phyloP scores from a whole-genome alignment of 1,140 invertebrate genomes.

The Parapsyche elsis region DNA sequence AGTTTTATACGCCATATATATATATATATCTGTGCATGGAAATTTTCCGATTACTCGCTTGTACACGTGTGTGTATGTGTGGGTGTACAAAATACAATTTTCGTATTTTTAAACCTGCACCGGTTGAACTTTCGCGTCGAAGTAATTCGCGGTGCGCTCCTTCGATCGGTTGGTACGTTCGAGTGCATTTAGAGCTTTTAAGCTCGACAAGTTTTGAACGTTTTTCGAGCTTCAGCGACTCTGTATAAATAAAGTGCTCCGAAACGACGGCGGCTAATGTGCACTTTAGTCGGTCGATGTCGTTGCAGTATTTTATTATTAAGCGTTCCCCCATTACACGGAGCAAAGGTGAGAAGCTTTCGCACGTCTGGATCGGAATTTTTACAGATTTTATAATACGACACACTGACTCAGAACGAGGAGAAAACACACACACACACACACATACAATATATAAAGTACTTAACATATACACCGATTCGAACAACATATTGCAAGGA shows the following conservation, averaged over 20 bases:
- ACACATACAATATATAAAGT: too few relatives aligned
- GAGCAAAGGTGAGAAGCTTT: background rate
- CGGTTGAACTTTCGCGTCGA: background rate
- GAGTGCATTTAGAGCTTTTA: slow-evolving; percentile 1
- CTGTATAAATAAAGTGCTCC: slow-evolving; percentile 4
- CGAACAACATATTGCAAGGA: too few relatives aligned
- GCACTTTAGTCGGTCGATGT: background rate
- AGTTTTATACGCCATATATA: background rate
- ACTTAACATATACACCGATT: too few relatives aligned
- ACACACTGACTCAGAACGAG: too few relatives aligned
- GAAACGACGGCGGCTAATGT: background rate
- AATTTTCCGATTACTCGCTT: background rate
- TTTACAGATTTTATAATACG: too few relatives aligned
- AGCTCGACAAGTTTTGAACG: background rate
- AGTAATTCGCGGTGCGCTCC: background rate
- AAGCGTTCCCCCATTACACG: background rate
- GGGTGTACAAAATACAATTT: background rate
- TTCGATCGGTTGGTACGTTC: background rate
- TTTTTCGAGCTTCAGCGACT: background rate
- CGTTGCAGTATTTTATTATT: background rate
- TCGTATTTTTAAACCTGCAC: background rate
- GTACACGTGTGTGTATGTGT: background rate
- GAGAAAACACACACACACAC: too few relatives aligned
- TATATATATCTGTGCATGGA: background rate
- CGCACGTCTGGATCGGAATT: background rate